These are phyloP conservation scores for Arrhamphus sclerolepis DNA, from an alignment of 2,797 vertebrate species.

Conservation along the genomic window DNA sequence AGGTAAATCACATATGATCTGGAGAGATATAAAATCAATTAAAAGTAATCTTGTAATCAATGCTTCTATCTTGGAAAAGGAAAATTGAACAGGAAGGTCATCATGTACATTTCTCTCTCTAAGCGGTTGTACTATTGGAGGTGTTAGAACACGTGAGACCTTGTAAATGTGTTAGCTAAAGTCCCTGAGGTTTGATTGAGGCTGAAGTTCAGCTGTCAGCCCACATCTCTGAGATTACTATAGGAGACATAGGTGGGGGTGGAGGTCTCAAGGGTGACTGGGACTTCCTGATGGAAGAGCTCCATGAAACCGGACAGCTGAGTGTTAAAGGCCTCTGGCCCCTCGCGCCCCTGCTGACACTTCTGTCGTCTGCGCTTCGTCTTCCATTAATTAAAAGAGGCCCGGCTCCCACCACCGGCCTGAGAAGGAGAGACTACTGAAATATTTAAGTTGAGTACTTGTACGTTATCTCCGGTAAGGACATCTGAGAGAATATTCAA, in stretches of 20 bases:
- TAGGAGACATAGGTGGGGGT: constrained; percentile 18
- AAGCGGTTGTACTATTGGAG: no score
- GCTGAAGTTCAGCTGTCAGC: constrained; percentile 41
- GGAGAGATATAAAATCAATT: no score
- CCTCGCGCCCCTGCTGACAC: constrained; percentile 50
- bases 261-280: constrained; percentile 18
- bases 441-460: constrained; percentile 57
- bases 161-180: neutral
- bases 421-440: constrained; percentile 33
- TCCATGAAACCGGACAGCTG: constrained; percentile 61
- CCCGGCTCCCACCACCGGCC: constrained; percentile 27
- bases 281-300: constrained; percentile 35
- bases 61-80: no score
- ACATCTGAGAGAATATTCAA: constrained; percentile 40
- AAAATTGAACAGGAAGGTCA: no score
- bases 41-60: no score
- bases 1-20: no score
- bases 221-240: constrained; percentile 24
- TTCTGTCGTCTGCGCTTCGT: constrained; percentile 54
- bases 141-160: no score
- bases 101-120: no score
- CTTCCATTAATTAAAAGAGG: constrained; percentile 62
- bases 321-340: constrained; percentile 58
- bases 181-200: constrained; percentile 4
- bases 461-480: constrained; percentile 43